phyloP scores from a whole-genome alignment of 1,140 invertebrate genomes.

The Ectropis grisescens region DNA sequence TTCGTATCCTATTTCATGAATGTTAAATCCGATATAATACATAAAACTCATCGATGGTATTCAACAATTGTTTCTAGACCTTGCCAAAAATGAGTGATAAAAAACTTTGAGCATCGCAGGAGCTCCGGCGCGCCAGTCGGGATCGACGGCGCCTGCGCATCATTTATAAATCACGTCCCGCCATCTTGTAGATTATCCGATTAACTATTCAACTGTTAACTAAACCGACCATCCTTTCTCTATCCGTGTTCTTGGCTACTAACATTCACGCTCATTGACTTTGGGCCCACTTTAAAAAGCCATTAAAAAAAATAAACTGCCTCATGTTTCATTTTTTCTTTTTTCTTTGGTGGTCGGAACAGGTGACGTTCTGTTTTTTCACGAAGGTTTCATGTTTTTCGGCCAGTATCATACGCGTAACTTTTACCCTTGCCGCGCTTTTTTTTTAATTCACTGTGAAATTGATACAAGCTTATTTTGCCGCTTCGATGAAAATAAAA shows the following conservation, averaged over 20 bases:
- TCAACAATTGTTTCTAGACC: too few relatives aligned
- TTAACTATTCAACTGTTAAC: constrained; percentile 45
- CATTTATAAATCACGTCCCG: constrained; percentile 40
- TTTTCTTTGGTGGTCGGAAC: background rate
- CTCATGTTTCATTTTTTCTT: too few relatives aligned
- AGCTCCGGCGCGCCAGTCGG: constrained; percentile 9
- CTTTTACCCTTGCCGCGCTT: too few relatives aligned
- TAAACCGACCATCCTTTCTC: constrained; percentile 22
- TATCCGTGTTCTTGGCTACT: constrained; percentile 15
- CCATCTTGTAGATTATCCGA: constrained; percentile 43
- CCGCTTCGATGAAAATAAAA: too few relatives aligned
- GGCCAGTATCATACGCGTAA: too few relatives aligned
- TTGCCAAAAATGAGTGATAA: too few relatives aligned
- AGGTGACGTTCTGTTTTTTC: background rate
- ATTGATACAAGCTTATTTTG: too few relatives aligned
- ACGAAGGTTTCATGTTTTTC: too few relatives aligned
- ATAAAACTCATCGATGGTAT: too few relatives aligned
- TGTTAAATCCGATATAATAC: too few relatives aligned
- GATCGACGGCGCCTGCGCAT: constrained; percentile 33
- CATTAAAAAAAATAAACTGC: background rate
- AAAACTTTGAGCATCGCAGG: constrained; percentile 23
- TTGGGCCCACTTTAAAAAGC: constrained; percentile 1
- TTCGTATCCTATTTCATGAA: too few relatives aligned
- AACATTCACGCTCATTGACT: constrained; percentile 23
- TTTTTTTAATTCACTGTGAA: too few relatives aligned